Conservation (phyloP, 2,888 invertebrate species). For the Spodoptera littoralis region DNA sequence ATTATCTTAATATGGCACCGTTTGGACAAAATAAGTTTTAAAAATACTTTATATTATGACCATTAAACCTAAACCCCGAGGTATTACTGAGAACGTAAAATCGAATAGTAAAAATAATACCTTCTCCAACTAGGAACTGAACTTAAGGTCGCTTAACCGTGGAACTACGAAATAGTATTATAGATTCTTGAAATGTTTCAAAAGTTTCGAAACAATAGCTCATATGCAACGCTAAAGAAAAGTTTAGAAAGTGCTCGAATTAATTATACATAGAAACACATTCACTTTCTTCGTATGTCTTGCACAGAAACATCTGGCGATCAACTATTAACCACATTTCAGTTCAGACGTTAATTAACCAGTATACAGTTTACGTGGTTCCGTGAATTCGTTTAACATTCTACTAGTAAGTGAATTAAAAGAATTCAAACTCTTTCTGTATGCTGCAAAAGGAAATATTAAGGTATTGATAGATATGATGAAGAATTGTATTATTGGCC, state of each 20-base stretch:
- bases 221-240: conserved; percentile 36
- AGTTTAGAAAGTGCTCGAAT: conserved; percentile 57
- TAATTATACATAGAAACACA: conserved; percentile 47
- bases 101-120: too few species aligned
- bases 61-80: too few species aligned
- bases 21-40: too few species aligned
- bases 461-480: too few species aligned
- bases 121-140: too few species aligned
- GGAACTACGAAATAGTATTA: not conserved
- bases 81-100: too few species aligned
- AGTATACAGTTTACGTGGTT: conserved; percentile 27
- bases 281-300: conserved; percentile 53
- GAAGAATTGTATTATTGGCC: too few species aligned
- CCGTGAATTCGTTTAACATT: conserved; percentile 27
- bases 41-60: too few species aligned
- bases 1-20: too few species aligned
- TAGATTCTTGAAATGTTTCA: conserved; percentile 29
- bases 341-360: conserved; percentile 36
- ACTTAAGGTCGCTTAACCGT: too few species aligned
- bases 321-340: conserved; percentile 19
- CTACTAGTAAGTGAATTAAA: conserved; percentile 7
- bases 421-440: too few species aligned
- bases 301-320: conserved; percentile 21
- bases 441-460: too few species aligned
- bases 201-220: conserved; percentile 50